phyloP scores from a whole-genome alignment of 2,113 vertebrate genomes.

The Arvicanthis niloticus region DNA sequence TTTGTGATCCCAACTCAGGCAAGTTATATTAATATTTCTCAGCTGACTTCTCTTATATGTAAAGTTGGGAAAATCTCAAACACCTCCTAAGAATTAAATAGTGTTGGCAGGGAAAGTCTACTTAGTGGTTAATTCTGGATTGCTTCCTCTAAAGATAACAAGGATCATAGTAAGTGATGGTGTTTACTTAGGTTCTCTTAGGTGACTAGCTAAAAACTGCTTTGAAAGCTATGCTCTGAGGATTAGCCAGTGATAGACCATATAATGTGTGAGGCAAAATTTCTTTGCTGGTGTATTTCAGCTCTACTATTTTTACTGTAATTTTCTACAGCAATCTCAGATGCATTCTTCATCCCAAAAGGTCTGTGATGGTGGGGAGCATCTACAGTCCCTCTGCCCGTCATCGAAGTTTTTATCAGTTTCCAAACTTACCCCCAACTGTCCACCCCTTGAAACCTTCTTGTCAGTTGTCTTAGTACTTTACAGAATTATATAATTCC shows the following conservation, averaged over 20 bases:
- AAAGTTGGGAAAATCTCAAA: not conserved
- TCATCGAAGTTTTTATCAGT: not conserved
- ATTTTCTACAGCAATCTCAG: not conserved
- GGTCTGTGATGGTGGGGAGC: not conserved
- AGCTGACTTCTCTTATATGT: not conserved
- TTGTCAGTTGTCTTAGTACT: not conserved
- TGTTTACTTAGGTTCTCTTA: not conserved
- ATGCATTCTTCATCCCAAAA: not conserved
- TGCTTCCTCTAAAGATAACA: not conserved
- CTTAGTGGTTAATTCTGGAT: not conserved
- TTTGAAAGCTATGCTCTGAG: not conserved
- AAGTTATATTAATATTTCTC: not conserved
- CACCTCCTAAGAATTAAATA: not conserved
- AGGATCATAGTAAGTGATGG: not conserved
- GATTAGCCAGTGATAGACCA: not conserved
- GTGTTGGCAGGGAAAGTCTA: not conserved
- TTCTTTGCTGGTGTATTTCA: not conserved
- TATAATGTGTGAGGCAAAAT: not conserved
- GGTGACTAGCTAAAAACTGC: not conserved
- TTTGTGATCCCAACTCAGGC: not conserved
- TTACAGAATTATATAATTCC: slow-evolving; percentile 30
- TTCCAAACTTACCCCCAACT: not conserved
- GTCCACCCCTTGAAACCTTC: not conserved
- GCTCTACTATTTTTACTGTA: not conserved
- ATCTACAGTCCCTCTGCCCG: not conserved